Evolutionary conservation across 1,140 invertebrate genomes (phyloP).

Genomic region (Artemia franciscana): DNA sequence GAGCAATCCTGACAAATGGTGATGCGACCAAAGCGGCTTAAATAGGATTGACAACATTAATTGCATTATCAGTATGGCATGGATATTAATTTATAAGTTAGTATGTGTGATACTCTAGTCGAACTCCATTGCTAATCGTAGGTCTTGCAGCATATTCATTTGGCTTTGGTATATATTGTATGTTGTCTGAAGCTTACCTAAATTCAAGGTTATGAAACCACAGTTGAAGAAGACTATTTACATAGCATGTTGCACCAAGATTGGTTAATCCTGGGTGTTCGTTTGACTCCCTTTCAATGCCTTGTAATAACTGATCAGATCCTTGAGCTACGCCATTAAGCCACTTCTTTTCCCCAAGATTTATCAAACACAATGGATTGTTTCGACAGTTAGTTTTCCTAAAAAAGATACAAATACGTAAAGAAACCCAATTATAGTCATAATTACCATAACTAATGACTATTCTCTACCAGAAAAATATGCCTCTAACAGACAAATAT

Average conservation of each 20-base stretch:
- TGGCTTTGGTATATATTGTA: background rate
- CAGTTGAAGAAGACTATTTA: slow-evolving; percentile 43
- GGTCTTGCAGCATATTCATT: no score
- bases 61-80: background rate
- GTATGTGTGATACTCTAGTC: background rate
- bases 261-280: slow-evolving; percentile 39
- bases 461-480: no score
- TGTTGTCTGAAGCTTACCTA: slow-evolving; percentile 19
- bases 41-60: background rate
- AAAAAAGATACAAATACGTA: background rate
- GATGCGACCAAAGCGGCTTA: background rate
- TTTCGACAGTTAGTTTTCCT: background rate
- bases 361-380: background rate
- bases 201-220: slow-evolving; percentile 44
- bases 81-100: background rate
- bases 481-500: no score
- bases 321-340: slow-evolving; percentile 19
- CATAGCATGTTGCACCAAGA: slow-evolving; percentile 46
- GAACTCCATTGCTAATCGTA: no score
- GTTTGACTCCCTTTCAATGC: slow-evolving; percentile 19
- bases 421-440: no score
- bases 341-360: slow-evolving; percentile 19
- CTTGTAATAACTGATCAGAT: slow-evolving; percentile 10
- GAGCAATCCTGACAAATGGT: background rate
- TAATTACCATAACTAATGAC: no score